phyloP scores from a whole-genome alignment of 2,113 vertebrate genomes.

The Lethenteron camtschaticum region DNA sequence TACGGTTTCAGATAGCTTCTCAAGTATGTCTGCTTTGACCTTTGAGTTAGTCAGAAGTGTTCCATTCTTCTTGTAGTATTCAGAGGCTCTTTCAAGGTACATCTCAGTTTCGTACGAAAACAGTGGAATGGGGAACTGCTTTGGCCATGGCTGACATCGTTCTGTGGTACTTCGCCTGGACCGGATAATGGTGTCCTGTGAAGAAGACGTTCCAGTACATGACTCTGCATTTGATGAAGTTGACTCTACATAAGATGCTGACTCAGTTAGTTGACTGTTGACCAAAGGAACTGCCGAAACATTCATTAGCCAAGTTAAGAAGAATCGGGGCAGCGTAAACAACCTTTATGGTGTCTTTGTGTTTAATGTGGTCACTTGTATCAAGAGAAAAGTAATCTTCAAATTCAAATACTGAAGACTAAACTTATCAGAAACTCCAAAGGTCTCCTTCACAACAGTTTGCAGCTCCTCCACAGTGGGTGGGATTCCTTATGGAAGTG shows the following conservation, averaged over 20 bases:
- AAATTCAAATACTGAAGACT: slow-evolving; percentile 15
- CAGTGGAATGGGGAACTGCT: slow-evolving; percentile 13
- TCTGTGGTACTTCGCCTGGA: slow-evolving; percentile 7
- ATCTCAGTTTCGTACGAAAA: slow-evolving; percentile 15
- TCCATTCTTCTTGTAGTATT: too few relatives aligned
- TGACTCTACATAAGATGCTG: too few relatives aligned
- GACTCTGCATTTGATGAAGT: too few relatives aligned
- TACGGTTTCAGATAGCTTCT: slow-evolving; percentile 10
- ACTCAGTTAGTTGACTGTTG: background rate
- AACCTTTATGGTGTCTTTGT: slow-evolving; percentile 15
- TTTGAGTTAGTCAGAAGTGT: slow-evolving; percentile 9
- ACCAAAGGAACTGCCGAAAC: slow-evolving; percentile 10
- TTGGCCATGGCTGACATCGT: slow-evolving; percentile 12
- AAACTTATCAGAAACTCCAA: slow-evolving; percentile 11
- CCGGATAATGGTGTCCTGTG: slow-evolving; percentile 10
- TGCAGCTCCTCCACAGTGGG: slow-evolving; percentile 13
- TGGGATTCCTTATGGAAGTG: slow-evolving; percentile 11
- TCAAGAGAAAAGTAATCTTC: slow-evolving; percentile 11
- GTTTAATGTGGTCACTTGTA: slow-evolving; percentile 11
- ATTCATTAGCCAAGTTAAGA: slow-evolving; percentile 9
- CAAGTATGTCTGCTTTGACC: slow-evolving; percentile 13
- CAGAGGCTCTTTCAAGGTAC: slow-evolving; percentile 8
- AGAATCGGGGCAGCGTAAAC: slow-evolving; percentile 7
- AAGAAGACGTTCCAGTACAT: too few relatives aligned
- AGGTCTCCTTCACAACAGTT: slow-evolving; percentile 10